Percentiles rank a stretch among this genome's conserved stretches.
phyloP scores from a whole-genome alignment of 2,797 vertebrate species.

The Dendrocincla tyrannina region DNA sequence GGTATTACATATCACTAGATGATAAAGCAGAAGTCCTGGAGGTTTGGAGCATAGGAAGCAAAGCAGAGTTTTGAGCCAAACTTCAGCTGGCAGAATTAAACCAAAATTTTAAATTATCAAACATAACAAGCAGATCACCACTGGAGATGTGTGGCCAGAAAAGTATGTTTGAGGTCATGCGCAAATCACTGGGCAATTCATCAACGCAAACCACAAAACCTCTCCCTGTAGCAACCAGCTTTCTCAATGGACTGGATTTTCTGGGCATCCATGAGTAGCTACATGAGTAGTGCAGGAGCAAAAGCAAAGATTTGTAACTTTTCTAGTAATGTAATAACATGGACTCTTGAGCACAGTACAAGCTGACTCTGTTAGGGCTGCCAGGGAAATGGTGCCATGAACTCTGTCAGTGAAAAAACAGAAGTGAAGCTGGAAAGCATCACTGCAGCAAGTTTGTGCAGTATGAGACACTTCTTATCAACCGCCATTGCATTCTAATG shows the following conservation, averaged over 20 bases:
- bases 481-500: background rate
- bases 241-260: background rate
- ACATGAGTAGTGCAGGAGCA: background rate
- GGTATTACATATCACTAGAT: background rate
- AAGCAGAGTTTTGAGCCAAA: background rate
- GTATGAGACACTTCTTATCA: background rate
- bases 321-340: background rate
- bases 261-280: background rate
- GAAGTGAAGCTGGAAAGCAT: background rate
- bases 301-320: background rate
- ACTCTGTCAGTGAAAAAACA: background rate
- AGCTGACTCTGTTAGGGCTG: background rate
- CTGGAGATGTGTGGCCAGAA: fast-evolving
- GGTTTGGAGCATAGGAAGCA: background rate
- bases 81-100: background rate
- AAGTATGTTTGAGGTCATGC: background rate
- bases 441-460: background rate
- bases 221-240: background rate
- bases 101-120: background rate
- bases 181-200: background rate
- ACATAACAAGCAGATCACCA: background rate
- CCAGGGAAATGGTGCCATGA: background rate
- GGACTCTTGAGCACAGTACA: background rate
- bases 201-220: background rate
- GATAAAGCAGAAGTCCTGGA: background rate